A percentile compares a stretch with the other conserved stretches of the same genome.
Evolutionary conservation across 1,140 invertebrate genomes (phyloP).

Genomic region (Macrocentrus cingulum): DNA sequence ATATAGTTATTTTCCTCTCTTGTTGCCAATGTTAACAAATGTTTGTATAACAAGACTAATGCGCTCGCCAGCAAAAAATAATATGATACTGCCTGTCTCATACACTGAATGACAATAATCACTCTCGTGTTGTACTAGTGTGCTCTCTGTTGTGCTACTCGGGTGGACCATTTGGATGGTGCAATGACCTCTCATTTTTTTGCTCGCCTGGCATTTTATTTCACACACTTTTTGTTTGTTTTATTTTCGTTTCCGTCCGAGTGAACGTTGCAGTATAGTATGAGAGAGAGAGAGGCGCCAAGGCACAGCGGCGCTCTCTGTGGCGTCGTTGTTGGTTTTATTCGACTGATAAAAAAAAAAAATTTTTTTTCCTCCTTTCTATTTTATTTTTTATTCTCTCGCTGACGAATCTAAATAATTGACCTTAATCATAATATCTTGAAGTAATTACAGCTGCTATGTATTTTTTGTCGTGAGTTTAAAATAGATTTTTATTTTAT

Average conservation of each 20-base stretch:
- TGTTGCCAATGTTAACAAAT: too few relatives aligned
- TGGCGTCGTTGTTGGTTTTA: not conserved
- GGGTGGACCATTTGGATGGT: constrained; percentile 7
- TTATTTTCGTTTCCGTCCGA: constrained; percentile 5
- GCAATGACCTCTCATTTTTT: constrained; percentile 13
- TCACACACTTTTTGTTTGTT: not conserved
- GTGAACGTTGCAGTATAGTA: constrained; percentile 4
- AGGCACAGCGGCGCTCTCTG: constrained; percentile 2
- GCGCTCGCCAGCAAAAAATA: too few relatives aligned
- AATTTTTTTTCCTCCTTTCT: not conserved
- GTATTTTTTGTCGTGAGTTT: too few relatives aligned
- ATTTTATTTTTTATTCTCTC: too few relatives aligned
- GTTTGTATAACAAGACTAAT: too few relatives aligned
- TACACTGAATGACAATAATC: constrained; percentile 7
- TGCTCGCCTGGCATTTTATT: not conserved
- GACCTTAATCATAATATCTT: constrained; percentile 10
- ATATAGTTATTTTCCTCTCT: too few relatives aligned
- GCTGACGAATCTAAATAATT: constrained; percentile 8
- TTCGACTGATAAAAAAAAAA: not conserved
- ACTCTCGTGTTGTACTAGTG: constrained; percentile 8
- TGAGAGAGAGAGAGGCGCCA: constrained; percentile 10
- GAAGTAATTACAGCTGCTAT: not conserved
- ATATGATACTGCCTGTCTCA: too few relatives aligned
- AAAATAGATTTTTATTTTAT: too few relatives aligned
- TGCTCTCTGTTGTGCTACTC: constrained; percentile 4